Percentiles rank a stretch among this genome's conserved stretches.
Evolutionary conservation across 2,113 vertebrate species (phyloP).

Genomic region (Lasiurus borealis): DNA sequence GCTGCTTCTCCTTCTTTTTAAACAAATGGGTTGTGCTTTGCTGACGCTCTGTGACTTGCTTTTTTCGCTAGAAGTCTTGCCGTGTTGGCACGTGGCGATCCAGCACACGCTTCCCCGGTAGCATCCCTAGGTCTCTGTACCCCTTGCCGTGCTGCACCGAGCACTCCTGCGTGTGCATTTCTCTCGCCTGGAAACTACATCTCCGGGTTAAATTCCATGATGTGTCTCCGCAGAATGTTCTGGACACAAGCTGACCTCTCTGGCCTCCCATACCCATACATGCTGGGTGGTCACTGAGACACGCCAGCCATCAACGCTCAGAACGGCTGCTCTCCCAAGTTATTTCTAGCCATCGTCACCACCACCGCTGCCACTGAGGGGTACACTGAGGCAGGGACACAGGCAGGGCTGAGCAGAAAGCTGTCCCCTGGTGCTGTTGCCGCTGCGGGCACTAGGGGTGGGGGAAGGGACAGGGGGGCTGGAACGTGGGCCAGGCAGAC

Average conservation of each 20-base stretch:
- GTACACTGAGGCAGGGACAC: neutral
- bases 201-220: neutral
- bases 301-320: slow-evolving; percentile 63
- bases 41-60: neutral
- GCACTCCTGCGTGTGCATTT: neutral
- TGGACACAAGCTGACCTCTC: slow-evolving; percentile 42
- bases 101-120: neutral
- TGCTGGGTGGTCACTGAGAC: slow-evolving; percentile 70
- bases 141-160: neutral
- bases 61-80: neutral
- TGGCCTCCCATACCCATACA: slow-evolving; percentile 80
- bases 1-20: neutral
- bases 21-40: neutral
- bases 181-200: neutral
- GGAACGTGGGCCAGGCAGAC: neutral
- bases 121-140: neutral
- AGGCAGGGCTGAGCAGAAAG: neutral
- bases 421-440: neutral
- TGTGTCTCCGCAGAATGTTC: slow-evolving; percentile 56
- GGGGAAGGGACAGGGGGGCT: neutral
- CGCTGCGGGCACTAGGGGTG: too few relatives aligned
- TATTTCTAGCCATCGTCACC: neutral
- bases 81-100: neutral
- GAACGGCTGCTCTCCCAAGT: neutral
- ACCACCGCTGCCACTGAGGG: rapidly evolving